Conservation (phyloP, 1,140 invertebrate genomes). For the Heliconius himera region DNA sequence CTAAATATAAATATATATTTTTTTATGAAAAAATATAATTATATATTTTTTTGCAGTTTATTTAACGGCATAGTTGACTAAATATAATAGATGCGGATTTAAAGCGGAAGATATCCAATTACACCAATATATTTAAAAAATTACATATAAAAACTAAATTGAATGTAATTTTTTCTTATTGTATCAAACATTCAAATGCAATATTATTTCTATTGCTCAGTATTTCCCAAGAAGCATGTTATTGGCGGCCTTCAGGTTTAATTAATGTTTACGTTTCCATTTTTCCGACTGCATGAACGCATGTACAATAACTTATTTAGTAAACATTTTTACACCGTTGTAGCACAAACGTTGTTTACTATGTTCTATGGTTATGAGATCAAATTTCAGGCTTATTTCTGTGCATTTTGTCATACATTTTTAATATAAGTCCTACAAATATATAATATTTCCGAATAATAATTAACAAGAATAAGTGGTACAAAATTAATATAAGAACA, state of each 20-base stretch:
- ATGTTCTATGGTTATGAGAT: background rate
- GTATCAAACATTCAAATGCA: background rate
- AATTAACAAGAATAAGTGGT: background rate
- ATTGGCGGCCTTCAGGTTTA: slow-evolving; percentile 2
- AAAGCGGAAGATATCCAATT: background rate
- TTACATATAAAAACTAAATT: background rate
- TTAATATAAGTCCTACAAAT: background rate
- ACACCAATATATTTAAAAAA: background rate
- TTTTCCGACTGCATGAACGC: slow-evolving; percentile 9
- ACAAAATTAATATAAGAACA: background rate
- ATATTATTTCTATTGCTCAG: background rate
- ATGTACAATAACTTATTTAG: slow-evolving; percentile 1
- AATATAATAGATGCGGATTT: background rate
- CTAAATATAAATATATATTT: background rate
- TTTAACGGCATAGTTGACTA: no score
- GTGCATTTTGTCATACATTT: background rate
- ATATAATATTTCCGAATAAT: background rate
- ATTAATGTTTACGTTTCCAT: slow-evolving; percentile 20
- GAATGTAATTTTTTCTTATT: background rate
- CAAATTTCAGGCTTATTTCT: background rate
- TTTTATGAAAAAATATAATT: background rate
- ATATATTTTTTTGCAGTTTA: no score
- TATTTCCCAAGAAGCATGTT: slow-evolving; percentile 9
- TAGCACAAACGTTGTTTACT: background rate
- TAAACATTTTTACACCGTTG: background rate